phyloP scores from a whole-genome alignment of 2,113 vertebrate species.

The Bos javanicus region DNA sequence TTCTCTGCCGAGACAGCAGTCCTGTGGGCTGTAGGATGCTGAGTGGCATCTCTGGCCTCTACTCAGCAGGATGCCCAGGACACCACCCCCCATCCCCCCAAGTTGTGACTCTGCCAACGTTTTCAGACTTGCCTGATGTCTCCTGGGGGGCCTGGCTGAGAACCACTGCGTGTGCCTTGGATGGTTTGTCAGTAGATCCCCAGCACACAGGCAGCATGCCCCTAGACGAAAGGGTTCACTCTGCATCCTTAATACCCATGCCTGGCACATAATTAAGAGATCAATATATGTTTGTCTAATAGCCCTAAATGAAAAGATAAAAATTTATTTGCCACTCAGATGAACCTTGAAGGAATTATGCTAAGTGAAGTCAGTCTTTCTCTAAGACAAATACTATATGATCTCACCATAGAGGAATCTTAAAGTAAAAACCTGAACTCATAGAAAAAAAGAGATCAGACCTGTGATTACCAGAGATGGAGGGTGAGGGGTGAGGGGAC shows the following conservation, averaged over 20 bases:
- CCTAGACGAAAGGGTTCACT: background rate
- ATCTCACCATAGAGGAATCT: background rate
- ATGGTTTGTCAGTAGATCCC: background rate
- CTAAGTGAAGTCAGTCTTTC: background rate
- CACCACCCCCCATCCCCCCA: background rate
- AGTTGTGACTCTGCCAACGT: background rate
- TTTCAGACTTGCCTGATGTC: background rate
- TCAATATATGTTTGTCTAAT: background rate
- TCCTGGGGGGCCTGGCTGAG: background rate
- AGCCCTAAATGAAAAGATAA: background rate
- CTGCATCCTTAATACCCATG: background rate
- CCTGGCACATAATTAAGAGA: background rate
- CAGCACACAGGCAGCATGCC: background rate
- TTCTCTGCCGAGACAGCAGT: background rate
- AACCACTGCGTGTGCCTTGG: background rate
- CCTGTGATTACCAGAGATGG: background rate
- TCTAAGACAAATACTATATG: background rate
- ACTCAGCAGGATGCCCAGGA: background rate
- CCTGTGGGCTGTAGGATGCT: background rate
- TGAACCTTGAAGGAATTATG: background rate
- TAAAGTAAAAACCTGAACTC: background rate
- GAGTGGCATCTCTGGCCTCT: background rate
- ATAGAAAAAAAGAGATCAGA: background rate
- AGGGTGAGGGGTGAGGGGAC: background rate
- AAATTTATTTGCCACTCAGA: background rate